Evolutionary conservation across 2,797 vertebrate species (phyloP), one percentile per base, ranked within the genome.

Genomic region (Acropternis orthonyx): DNA sequence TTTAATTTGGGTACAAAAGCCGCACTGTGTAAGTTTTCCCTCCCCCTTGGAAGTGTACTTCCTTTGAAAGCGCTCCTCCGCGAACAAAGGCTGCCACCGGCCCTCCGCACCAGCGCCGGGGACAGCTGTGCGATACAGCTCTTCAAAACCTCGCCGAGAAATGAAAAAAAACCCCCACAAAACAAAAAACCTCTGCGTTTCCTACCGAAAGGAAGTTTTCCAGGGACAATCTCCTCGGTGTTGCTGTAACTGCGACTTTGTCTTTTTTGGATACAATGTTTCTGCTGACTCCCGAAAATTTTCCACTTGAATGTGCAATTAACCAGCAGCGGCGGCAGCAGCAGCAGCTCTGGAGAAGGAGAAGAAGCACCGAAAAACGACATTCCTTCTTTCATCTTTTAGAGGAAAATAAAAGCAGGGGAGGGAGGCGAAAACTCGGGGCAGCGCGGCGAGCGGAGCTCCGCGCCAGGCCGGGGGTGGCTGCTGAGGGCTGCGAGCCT

Each of bases 241-340:
- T 88, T 97, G 98, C 97, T 94, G 98, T 95, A 96, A 98, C 98
- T 98, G 98, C 98, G 99, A 98, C 98, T 99, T 96, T 98, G 98
- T 99, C 98, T 98, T 98, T 98, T 98, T 98, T 97, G 98, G 97
- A 98, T 97, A 97, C 98, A 96, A 98, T 93, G 97, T 98, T 98
- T 98, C 98, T 98, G 98, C 98, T 97, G 98, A 98, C 98, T 98
- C 98, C 98, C 97, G 98, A 98, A 98, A 99, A 99, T 97, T 98
- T 98, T 98, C 98, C 98, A 97, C 98, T 97, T 98, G 98, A 98
- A 98, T 97, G 98, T 98, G 98, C 98, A 98, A 98, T 97, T 98
- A 98, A 98, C 98, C 98, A 65, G 98, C 98, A 97, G 97, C 98
- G 97, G 98, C 93, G 87, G 95, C 98, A 96, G 96, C 96, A 97